These are phyloP conservation scores for Druon quercuslanigerum DNA, from an alignment of 1,140 invertebrate species.

Conservation along the genomic window DNA sequence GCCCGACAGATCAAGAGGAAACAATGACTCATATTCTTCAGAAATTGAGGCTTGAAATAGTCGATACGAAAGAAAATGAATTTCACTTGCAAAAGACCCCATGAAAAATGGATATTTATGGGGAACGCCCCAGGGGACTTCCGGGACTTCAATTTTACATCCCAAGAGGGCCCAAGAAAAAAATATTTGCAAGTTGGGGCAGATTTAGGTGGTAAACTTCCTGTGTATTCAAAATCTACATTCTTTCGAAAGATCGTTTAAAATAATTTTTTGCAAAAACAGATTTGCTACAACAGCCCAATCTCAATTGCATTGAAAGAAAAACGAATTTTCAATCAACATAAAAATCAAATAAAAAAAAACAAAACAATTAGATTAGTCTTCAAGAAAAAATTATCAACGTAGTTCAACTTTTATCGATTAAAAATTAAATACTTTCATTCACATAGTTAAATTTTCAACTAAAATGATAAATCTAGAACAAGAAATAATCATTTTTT, in stretches of 20 bases:
- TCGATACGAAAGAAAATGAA: not conserved
- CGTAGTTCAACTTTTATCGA: no score
- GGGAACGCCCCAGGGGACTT: constrained; percentile 5
- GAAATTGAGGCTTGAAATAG: not conserved
- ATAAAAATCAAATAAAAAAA: no score
- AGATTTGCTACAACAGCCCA: no score
- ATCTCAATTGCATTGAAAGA: no score
- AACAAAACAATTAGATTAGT: no score
- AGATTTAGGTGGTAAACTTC: not conserved
- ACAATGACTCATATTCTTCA: constrained; percentile 16
- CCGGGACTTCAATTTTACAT: constrained; percentile 4
- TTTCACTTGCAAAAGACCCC: not conserved
- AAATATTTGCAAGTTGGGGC: not conserved
- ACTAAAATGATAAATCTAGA: no score
- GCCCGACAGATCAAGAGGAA: not conserved
- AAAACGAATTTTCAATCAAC: no score
- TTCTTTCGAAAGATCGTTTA: not conserved
- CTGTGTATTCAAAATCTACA: not conserved
- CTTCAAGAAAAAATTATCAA: no score
- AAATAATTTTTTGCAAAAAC: not conserved
- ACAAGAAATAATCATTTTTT: no score
- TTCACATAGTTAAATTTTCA: no score
- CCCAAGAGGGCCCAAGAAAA: not conserved
- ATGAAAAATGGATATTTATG: not conserved
- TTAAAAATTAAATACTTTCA: no score